These are phyloP conservation scores for Sylvilagus floridanus DNA, from an alignment of 2,797 vertebrate species.

Conservation along the genomic window DNA sequence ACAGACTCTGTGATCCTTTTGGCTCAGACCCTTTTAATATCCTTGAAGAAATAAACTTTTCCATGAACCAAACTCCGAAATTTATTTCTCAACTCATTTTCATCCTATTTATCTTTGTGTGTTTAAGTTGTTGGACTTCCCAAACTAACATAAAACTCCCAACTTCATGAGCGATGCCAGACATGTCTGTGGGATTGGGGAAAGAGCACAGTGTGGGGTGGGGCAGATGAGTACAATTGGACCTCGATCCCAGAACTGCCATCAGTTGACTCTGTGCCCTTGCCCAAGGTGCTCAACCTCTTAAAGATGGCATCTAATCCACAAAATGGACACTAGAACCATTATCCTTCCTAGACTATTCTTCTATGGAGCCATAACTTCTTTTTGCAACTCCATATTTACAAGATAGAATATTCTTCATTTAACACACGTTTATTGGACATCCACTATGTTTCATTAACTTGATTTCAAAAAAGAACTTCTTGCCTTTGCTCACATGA, in stretches of 20 bases:
- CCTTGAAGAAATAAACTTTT: conserved; percentile 83
- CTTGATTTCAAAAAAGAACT: neutral
- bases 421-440: neutral
- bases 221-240: neutral
- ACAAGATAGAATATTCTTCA: neutral
- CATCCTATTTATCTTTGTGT: conserved; percentile 80
- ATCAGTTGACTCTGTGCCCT: rapidly evolving
- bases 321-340: neutral
- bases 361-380: neutral
- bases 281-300: neutral
- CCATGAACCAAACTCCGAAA: conserved; percentile 72
- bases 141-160: conserved; percentile 75
- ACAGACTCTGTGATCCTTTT: conserved; percentile 72
- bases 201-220: neutral
- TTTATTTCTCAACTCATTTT: conserved; percentile 81
- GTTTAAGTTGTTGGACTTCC: conserved; percentile 76
- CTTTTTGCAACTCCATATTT: neutral
- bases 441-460: neutral
- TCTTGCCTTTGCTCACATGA: conserved; percentile 9
- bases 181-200: conserved; percentile 21
- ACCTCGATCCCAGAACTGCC: neutral
- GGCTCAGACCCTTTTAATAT: conserved; percentile 76
- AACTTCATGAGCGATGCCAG: conserved; percentile 61
- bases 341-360: neutral
- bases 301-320: conserved; percentile 4